Evolutionary conservation across 1,140 invertebrate species (phyloP).

Genomic region (Plodia interpunctella): DNA sequence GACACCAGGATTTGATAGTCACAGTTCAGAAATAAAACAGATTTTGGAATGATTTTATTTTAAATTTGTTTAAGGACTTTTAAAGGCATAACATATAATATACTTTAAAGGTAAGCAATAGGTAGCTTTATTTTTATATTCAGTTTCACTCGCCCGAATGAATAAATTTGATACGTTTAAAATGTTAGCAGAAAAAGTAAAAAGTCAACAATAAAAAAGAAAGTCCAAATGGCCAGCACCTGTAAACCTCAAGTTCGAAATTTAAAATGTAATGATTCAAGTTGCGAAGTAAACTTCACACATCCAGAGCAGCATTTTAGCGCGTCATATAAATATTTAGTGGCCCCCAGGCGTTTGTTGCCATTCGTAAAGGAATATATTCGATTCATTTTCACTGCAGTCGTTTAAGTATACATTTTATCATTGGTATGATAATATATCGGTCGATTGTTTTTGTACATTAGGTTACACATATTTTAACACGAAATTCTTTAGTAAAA

Average conservation of each 20-base stretch:
- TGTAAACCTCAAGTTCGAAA: neutral
- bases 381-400: neutral
- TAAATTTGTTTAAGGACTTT: no score
- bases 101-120: neutral
- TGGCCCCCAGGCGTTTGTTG: neutral
- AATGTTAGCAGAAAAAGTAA: neutral
- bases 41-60: no score
- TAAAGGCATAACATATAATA: no score
- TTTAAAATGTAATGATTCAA: slow-evolving; percentile 5
- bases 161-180: no score
- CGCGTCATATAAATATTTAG: slow-evolving; percentile 4
- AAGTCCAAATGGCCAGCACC: neutral
- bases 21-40: no score
- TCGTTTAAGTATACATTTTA: neutral
- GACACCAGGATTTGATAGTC: neutral
- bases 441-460: neutral
- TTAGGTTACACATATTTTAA: no score
- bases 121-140: neutral
- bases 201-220: neutral
- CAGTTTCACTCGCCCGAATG: no score
- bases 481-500: no score
- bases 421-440: neutral
- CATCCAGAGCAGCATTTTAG: neutral
- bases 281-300: neutral
- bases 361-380: neutral